These are phyloP conservation scores for Drosophila seguyi DNA, from an alignment of 1,140 invertebrate genomes.

Conservation along the genomic window DNA sequence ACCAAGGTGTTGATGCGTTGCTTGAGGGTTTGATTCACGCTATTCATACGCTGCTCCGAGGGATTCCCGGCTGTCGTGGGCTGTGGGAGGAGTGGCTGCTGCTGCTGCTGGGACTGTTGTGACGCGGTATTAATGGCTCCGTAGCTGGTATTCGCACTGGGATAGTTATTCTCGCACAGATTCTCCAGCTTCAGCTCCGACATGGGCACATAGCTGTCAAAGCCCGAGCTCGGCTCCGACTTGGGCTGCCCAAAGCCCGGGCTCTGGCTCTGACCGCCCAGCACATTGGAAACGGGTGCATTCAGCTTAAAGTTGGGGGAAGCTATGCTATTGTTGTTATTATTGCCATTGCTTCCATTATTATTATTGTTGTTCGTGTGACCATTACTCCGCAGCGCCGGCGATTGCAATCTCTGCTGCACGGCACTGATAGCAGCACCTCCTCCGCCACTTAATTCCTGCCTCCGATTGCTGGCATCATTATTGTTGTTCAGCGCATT, in stretches of 20 bases:
- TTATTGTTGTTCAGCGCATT: slow-evolving; percentile 81
- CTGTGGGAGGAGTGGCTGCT: slow-evolving; percentile 42
- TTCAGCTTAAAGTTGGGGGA: slow-evolving; percentile 84
- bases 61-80: slow-evolving; percentile 54
- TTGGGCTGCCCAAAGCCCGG: slow-evolving; percentile 61
- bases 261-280: slow-evolving; percentile 25
- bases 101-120: slow-evolving; percentile 38
- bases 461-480: slow-evolving; percentile 47
- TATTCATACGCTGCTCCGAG: slow-evolving; percentile 86
- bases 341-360: slow-evolving; percentile 25
- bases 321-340: slow-evolving; percentile 70
- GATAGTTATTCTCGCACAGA: slow-evolving; percentile 83
- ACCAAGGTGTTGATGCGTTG: slow-evolving; percentile 94
- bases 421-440: slow-evolving; percentile 62
- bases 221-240: slow-evolving; percentile 83
- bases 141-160: slow-evolving; percentile 68
- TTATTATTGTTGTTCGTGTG: slow-evolving; percentile 49
- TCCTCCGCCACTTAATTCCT: slow-evolving; percentile 6
- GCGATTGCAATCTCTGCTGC: slow-evolving; percentile 75
- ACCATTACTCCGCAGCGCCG: slow-evolving; percentile 67
- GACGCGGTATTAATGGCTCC: slow-evolving; percentile 51
- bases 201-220: slow-evolving; percentile 83
- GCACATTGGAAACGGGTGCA: slow-evolving; percentile 80
- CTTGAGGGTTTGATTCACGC: slow-evolving; percentile 91
- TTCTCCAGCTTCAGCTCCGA: slow-evolving; percentile 82